A percentile compares a stretch with the other conserved stretches of the same genome.
phyloP scores from a whole-genome alignment of 2,797 vertebrate species.

The Enteromius mattozi region DNA sequence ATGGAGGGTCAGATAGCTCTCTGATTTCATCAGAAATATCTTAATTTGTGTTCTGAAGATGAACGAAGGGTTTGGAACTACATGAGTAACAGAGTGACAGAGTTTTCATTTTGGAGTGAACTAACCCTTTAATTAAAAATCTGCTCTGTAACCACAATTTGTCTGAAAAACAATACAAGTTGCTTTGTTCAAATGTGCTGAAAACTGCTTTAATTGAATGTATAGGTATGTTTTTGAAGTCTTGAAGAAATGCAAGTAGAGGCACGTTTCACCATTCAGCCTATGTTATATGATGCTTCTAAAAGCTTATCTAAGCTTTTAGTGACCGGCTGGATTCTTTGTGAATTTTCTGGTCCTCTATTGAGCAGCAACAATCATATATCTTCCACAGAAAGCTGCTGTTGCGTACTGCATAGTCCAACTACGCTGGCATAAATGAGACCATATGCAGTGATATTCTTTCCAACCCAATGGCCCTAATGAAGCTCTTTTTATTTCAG shows the following conservation, averaged over 20 bases:
- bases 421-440: slow-evolving; percentile 64
- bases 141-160: background rate
- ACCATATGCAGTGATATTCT: slow-evolving; percentile 60
- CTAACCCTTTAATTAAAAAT: background rate
- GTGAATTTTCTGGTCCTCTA: slow-evolving; percentile 3
- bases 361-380: slow-evolving; percentile 64
- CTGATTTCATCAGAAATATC: too few relatives aligned
- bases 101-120: too few relatives aligned
- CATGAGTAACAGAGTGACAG: too few relatives aligned
- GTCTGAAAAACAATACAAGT: too few relatives aligned
- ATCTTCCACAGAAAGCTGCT: slow-evolving; percentile 58
- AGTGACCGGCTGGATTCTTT: background rate
- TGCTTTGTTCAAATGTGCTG: too few relatives aligned
- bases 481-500: slow-evolving; percentile 52
- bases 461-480: slow-evolving; percentile 68
- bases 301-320: slow-evolving; percentile 24
- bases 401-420: slow-evolving; percentile 33
- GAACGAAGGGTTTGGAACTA: too few relatives aligned
- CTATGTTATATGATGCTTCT: background rate
- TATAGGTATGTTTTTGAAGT: background rate
- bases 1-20: too few relatives aligned
- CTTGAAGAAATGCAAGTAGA: background rate
- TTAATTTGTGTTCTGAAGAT: too few relatives aligned
- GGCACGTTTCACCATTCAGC: background rate
- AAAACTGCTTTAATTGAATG: background rate